Conservation (phyloP, 2,797 vertebrate species). For the Amazona ochrocephala region DNA sequence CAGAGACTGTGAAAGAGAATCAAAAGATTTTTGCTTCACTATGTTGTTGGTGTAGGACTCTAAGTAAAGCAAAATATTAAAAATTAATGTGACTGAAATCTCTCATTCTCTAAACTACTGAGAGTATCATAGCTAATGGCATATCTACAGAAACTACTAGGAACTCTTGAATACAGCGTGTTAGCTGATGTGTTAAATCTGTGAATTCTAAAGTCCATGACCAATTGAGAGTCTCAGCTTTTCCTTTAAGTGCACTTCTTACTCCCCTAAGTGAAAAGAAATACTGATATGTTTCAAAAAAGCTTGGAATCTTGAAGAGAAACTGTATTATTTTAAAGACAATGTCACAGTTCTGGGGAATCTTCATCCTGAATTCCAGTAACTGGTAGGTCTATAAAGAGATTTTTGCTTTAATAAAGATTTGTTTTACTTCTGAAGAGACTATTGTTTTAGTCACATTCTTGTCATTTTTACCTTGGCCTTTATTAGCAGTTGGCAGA, state of each 20-base stretch:
- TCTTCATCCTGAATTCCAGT: not conserved
- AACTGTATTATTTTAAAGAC: not conserved
- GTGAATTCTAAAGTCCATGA: not conserved
- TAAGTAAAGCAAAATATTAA: not conserved
- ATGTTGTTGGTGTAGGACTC: not conserved
- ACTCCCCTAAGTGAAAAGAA: not conserved
- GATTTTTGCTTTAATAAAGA: not conserved
- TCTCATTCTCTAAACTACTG: not conserved
- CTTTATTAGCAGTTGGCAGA: not conserved
- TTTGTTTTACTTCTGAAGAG: not conserved
- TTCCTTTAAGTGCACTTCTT: not conserved
- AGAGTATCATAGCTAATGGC: not conserved
- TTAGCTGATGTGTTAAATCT: not conserved
- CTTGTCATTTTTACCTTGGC: not conserved
- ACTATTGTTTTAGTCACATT: not conserved
- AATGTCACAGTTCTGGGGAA: not conserved
- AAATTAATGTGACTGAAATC: not conserved
- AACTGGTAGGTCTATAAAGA: not conserved
- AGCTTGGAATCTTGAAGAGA: not conserved
- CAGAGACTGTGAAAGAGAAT: not conserved
- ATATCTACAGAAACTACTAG: not conserved
- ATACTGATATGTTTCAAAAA: not conserved
- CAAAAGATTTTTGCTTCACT: not conserved
- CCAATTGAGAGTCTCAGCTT: not conserved
- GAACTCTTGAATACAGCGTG: not conserved